Base-by-base conservation (phyloP, 2,888 invertebrate species). In the Pyrochroa serraticornis region DNA sequence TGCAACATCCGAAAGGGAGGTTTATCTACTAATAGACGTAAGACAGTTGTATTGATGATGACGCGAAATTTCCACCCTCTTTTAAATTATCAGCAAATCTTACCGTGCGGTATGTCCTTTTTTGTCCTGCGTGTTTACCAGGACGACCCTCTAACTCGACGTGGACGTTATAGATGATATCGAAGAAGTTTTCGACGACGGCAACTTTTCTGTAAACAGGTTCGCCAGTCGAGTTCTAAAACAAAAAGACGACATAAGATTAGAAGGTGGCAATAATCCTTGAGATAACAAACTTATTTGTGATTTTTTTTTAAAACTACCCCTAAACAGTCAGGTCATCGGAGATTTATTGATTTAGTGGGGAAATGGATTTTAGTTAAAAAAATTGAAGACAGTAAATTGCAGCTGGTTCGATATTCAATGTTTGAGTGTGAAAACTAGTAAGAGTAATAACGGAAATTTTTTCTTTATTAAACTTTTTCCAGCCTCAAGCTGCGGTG, bases 81-180 rank as follows among this genome's bases (percentile, higher is more conserved):
- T 5, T 22, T 5, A 5, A 2, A 5, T 22, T 22, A 22, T 22
- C 22, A 22, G 22, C 22, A 22, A 2, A 22, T 44, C 89, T 88
- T 82, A 97, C 97, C 77, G 95, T 96, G 83, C 95, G 86, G 81
- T 97, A 97, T 0, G 97, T 97, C 66, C 95, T 85, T 77, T 97
- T 97, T 78, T 97, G 97, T 36, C 97, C 97, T n/a, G 96, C 96
- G 77, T 97, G 97, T 79, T 95, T 94, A 53, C 95, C 95, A 47
- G 90, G 90, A 67, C 93, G 85, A 47, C 95, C 95, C 77, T 95
- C 95, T 72, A 94, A 85, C 75, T 95, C 95, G 50, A 97, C 95
- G 78, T 97, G 97, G 9, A 97, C 94, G 46, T 91, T 92, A 81
- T 95, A 95, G 75, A 97, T 97, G 64, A 97, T 97, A 77, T 96